phyloP scores from a whole-genome alignment of 2,888 invertebrate genomes.

The Rhagophthalmus giganteus region DNA sequence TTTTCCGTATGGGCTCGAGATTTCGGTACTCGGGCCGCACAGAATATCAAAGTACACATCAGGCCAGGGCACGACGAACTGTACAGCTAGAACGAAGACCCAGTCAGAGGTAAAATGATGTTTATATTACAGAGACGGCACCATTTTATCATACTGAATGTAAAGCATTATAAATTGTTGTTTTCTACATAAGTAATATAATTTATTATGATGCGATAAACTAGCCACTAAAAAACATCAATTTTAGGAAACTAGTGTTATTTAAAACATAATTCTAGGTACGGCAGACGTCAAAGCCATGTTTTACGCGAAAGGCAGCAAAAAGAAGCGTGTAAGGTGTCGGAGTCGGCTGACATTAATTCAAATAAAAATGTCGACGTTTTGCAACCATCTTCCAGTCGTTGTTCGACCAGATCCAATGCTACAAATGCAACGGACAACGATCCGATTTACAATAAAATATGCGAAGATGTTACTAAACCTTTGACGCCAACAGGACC shows the following conservation, averaged over 20 bases:
- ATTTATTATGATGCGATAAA: no score
- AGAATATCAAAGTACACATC: slow-evolving; percentile 94
- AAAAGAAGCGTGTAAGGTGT: slow-evolving; percentile 50
- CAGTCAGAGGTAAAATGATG: slow-evolving; percentile 81
- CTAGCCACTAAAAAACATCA: no score
- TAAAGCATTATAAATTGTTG: no score
- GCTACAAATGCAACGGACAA: slow-evolving; percentile 54
- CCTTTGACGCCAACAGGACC: slow-evolving; percentile 36
- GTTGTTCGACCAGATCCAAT: slow-evolving; percentile 60
- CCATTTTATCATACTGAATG: no score
- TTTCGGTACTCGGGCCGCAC: slow-evolving; percentile 90
- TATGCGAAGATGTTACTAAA: slow-evolving; percentile 47
- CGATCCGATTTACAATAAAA: slow-evolving; percentile 50
- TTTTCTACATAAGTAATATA: no score
- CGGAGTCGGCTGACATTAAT: slow-evolving; percentile 48
- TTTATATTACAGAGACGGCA: no score
- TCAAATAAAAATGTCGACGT: slow-evolving; percentile 38
- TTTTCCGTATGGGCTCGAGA: slow-evolving; percentile 97
- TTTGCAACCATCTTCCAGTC: slow-evolving; percentile 52
- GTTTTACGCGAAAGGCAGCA: slow-evolving; percentile 72
- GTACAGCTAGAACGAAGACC: slow-evolving; percentile 96
- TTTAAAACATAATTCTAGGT: slow-evolving; percentile 50
- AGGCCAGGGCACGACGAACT: slow-evolving; percentile 85
- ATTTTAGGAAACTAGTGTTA: neutral
- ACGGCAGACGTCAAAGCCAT: slow-evolving; percentile 90